Percentiles rank a stretch among this genome's conserved stretches.
These are phyloP conservation scores for Euphydryas editha DNA, from an alignment of 2,888 invertebrate species.

Conservation along the genomic window DNA sequence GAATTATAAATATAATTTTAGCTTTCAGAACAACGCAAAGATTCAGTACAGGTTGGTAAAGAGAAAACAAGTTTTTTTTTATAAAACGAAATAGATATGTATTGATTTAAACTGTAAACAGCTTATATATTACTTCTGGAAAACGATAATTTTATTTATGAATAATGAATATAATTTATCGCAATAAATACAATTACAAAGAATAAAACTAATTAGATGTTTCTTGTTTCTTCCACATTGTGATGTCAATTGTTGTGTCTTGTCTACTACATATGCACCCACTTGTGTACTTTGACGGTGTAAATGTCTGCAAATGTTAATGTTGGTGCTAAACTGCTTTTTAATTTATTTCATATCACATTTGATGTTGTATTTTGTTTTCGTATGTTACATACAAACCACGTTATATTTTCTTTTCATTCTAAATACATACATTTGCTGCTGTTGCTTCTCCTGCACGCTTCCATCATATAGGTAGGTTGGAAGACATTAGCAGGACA, in stretches of 20 bases:
- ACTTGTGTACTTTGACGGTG: conserved; percentile 69
- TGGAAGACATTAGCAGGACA: conserved; percentile 87
- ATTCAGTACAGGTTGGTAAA: conserved; percentile 38
- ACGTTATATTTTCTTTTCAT: conserved; percentile 29
- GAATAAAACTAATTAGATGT: conserved; percentile 35
- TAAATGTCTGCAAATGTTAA: conserved; percentile 58
- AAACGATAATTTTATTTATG: not conserved
- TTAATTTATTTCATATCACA: conserved; percentile 50
- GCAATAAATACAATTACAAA: not conserved
- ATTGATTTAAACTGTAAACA: not conserved
- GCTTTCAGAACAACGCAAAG: conserved; percentile 36
- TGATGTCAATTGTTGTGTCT: conserved; percentile 78
- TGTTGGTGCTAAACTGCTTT: conserved; percentile 37
- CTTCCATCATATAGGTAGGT: conserved; percentile 71
- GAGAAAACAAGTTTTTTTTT: not conserved
- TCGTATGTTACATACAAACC: conserved; percentile 43
- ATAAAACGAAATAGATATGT: not conserved
- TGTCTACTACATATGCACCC: conserved; percentile 52
- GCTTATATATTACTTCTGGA: not conserved
- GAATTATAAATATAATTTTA: conserved; percentile 33
- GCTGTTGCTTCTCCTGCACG: conserved; percentile 42
- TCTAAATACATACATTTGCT: conserved; percentile 40
- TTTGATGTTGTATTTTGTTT: conserved; percentile 60
- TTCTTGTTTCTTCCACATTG: conserved; percentile 55
- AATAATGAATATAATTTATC: not conserved